These are phyloP conservation scores for Drosophila nigritarsus DNA, from an alignment of 2,888 invertebrate genomes.

Conservation along the genomic window DNA sequence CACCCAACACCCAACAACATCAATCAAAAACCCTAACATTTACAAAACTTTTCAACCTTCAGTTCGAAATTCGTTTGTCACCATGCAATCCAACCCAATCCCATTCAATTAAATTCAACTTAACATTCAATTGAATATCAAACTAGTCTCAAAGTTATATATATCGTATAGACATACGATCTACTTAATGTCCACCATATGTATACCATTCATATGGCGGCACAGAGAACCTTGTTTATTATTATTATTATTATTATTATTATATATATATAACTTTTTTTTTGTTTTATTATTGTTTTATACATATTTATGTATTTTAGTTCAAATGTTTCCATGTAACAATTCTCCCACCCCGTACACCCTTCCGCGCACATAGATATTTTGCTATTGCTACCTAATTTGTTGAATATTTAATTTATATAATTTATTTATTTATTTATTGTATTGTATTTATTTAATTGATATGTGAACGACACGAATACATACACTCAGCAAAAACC, in stretches of 20 bases:
- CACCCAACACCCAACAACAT: too few relatives aligned
- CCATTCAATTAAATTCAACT: conserved; percentile 9
- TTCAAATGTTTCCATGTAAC: conserved; percentile 24
- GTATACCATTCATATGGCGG: conserved; percentile 12
- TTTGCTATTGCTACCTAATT: conserved; percentile 49
- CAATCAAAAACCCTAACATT: conserved; percentile 15
- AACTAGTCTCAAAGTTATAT: conserved; percentile 62
- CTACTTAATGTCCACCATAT: conserved; percentile 35
- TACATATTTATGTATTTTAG: conserved; percentile 32
- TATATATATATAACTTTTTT: conserved; percentile 1
- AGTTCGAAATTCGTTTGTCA: conserved; percentile 16
- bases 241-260: conserved; percentile 22
- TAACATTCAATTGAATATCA: conserved; percentile 27
- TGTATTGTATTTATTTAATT: conserved; percentile 60
- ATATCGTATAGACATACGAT: conserved; percentile 26
- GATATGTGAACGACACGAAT: conserved; percentile 21
- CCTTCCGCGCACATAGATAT: conserved; percentile 24
- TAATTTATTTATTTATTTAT: conserved; percentile 76
- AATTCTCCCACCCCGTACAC: conserved; percentile 3
- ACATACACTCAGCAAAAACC: conserved; percentile 30
- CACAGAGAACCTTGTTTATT: conserved; percentile 42
- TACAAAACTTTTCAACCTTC: conserved; percentile 17
- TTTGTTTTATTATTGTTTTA: conserved; percentile 21
- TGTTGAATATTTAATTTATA: conserved; percentile 72
- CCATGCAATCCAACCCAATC: conserved; percentile 20